Conservation (phyloP, 2,888 invertebrate genomes). For the Lepidonotus clava region DNA sequence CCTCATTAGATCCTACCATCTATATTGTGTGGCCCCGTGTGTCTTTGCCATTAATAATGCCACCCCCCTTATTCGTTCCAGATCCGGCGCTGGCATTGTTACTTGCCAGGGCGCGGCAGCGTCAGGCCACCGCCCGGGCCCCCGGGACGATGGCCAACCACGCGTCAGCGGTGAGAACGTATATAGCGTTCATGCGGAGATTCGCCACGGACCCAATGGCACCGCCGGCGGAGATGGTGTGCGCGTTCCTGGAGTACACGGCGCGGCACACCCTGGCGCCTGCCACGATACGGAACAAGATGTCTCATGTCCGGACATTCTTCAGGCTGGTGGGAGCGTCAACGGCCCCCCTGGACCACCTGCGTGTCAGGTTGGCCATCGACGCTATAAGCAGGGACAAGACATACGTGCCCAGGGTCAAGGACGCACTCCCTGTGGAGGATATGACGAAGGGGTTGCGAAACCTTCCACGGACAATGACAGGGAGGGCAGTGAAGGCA, state of each 20-base stretch:
- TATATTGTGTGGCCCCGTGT: not conserved
- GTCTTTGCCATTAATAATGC: not conserved
- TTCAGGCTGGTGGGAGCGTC: not conserved
- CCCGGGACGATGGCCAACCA: not conserved
- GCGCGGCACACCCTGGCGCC: not conserved
- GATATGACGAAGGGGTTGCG: too few relatives aligned
- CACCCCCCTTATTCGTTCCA: not conserved
- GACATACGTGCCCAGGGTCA: not conserved
- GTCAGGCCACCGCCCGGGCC: not conserved
- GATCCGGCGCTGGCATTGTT: not conserved
- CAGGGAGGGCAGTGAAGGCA: too few relatives aligned
- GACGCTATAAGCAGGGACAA: not conserved
- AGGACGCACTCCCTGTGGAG: not conserved
- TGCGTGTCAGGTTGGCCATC: not conserved
- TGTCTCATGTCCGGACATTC: not conserved
- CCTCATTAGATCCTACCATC: not conserved
- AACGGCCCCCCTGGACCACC: not conserved
- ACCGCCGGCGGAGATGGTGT: not conserved
- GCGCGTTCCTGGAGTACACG: not conserved
- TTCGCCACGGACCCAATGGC: not conserved
- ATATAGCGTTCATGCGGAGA: not conserved
- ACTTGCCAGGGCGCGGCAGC: not conserved
- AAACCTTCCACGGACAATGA: too few relatives aligned
- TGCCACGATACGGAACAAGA: not conserved
- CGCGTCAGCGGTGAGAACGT: not conserved